These are phyloP conservation scores for Drosophila navojoa DNA, from an alignment of 1,140 invertebrate genomes.

Conservation along the genomic window DNA sequence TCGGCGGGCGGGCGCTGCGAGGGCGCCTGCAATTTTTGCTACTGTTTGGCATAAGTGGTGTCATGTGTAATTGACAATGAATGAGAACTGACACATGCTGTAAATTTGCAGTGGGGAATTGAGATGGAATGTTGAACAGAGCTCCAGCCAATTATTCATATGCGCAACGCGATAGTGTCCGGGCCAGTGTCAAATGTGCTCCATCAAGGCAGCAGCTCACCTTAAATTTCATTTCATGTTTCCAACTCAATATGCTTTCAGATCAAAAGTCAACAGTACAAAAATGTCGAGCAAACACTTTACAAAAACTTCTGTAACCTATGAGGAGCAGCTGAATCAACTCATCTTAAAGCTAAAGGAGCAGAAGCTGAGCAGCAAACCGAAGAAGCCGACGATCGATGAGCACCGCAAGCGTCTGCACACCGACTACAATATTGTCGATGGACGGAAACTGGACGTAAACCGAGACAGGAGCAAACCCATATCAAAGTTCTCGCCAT, in stretches of 20 bases:
- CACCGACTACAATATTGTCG: neutral
- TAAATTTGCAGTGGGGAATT: neutral
- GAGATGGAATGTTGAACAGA: constrained; percentile 3
- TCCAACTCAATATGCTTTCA: neutral
- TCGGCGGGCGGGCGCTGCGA: too few relatives aligned
- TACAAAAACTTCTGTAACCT: neutral
- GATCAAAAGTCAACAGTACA: neutral
- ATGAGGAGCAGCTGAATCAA: constrained; percentile 4
- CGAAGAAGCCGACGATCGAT: neutral
- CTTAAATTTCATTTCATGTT: neutral
- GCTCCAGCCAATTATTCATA: neutral
- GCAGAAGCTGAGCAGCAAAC: neutral
- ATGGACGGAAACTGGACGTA: constrained; percentile 5
- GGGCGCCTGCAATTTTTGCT: constrained; percentile 3
- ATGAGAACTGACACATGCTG: constrained; percentile 13
- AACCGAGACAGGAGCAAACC: neutral
- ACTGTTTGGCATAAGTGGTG: neutral
- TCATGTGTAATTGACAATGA: constrained; percentile 16
- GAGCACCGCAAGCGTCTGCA: neutral
- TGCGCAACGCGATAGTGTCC: neutral
- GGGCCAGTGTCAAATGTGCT: neutral
- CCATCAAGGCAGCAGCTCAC: neutral
- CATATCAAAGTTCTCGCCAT: neutral
- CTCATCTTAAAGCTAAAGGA: neutral
- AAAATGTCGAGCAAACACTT: constrained; percentile 4